phyloP scores from a whole-genome alignment of 2,888 invertebrate genomes.

The Esperia sulphurella region DNA sequence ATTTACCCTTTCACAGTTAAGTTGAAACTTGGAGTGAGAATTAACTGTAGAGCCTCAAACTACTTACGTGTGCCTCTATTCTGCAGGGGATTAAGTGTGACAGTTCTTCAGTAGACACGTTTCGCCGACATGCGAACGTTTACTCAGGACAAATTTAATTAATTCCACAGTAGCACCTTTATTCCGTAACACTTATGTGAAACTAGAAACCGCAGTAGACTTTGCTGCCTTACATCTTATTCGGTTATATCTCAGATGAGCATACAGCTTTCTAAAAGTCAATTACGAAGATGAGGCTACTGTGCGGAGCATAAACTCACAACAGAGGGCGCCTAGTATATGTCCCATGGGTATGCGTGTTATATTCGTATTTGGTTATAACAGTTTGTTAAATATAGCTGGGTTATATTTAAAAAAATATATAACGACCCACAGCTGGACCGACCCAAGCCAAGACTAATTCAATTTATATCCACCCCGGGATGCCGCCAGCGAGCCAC shows the following conservation, averaged over 20 bases:
- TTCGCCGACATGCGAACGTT: conserved; percentile 38
- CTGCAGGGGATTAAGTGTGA: conserved; percentile 43
- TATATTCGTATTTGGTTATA: no score
- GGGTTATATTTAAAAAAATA: no score
- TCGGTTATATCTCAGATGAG: not conserved
- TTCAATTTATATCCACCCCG: no score
- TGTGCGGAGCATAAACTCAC: no score
- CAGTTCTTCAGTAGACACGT: conserved; percentile 43
- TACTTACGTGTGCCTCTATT: conserved; percentile 28
- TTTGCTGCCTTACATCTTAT: not conserved
- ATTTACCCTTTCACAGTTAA: conserved; percentile 8
- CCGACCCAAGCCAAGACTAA: no score
- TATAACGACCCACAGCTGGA: no score
- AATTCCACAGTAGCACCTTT: conserved; percentile 46
- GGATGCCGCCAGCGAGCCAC: no score
- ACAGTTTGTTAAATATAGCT: no score
- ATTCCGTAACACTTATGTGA: conserved; percentile 22
- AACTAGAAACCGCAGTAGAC: conserved; percentile 1
- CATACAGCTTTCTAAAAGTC: not conserved
- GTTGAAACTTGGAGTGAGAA: conserved; percentile 12
- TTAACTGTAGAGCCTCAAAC: conserved; percentile 2
- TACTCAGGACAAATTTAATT: conserved; percentile 56
- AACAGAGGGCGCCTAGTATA: no score
- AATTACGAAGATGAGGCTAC: not conserved
- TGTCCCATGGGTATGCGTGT: no score